Percentiles rank a stretch among this genome's conserved stretches.
These are phyloP conservation scores for Terrapene triunguis DNA, from an alignment of 2,113 vertebrate genomes.

Conservation along the genomic window DNA sequence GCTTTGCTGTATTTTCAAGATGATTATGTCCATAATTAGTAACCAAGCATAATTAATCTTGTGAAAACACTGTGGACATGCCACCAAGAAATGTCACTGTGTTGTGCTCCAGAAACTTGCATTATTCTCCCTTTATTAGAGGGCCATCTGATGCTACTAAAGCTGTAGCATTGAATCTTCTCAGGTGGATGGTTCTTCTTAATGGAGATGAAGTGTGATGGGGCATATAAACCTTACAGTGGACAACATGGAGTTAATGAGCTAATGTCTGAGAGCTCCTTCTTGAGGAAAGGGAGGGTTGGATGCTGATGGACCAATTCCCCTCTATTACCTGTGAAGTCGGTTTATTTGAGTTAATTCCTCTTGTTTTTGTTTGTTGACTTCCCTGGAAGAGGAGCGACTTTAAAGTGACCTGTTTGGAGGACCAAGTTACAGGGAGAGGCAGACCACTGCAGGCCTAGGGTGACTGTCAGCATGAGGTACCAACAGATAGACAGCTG, in stretches of 20 bases:
- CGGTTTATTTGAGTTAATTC: neutral
- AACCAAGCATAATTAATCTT: neutral
- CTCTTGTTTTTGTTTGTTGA: neutral
- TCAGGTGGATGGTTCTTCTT: neutral
- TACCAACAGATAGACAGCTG: neutral
- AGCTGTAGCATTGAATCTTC: conserved; percentile 1
- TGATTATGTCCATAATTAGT: neutral
- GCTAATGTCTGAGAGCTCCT: neutral
- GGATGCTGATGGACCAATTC: neutral
- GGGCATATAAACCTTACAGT: neutral
- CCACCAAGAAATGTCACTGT: neutral
- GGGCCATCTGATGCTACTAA: conserved; percentile 55
- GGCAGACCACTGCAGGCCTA: neutral
- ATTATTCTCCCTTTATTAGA: conserved; percentile 61
- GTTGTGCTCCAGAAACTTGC: neutral
- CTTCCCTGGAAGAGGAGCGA: neutral
- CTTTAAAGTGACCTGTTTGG: neutral
- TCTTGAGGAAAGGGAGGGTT: neutral
- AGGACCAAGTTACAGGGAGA: neutral
- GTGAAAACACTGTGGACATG: neutral
- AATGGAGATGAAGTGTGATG: neutral
- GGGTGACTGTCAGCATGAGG: neutral
- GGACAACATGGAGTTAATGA: neutral
- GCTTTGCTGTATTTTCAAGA: neutral
- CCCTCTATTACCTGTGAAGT: neutral